Evolutionary conservation across 2,888 invertebrate species (phyloP).

Genomic region (Spatulosminthurus flaviceps): DNA sequence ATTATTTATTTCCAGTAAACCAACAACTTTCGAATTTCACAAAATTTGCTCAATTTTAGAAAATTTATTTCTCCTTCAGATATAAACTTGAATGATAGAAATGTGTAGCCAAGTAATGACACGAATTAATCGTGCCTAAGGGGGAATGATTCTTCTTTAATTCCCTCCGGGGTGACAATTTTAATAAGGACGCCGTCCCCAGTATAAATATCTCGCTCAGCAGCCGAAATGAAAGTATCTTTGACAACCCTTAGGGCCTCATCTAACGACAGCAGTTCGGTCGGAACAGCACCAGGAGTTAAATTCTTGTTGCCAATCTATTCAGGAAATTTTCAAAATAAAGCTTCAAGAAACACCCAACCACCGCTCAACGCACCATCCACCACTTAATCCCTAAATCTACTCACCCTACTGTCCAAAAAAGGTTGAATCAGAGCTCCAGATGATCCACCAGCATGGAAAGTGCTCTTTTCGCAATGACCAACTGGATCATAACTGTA

Average conservation of each 20-base stretch:
- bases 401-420: slow-evolving; percentile 85
- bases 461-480: slow-evolving; percentile 85
- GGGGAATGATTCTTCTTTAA: slow-evolving; percentile 77
- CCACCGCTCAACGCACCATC: no score
- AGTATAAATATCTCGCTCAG: slow-evolving; percentile 97
- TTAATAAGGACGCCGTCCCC: slow-evolving; percentile 90
- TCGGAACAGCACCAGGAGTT: slow-evolving; percentile 72
- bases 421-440: slow-evolving; percentile 91
- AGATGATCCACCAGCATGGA: slow-evolving; percentile 90
- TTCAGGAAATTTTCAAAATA: slow-evolving; percentile 1
- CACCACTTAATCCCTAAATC: no score
- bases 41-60: slow-evolving; percentile 12
- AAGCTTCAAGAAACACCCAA: no score
- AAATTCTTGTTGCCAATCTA: slow-evolving; percentile 88
- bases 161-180: slow-evolving; percentile 87
- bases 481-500: slow-evolving; percentile 98
- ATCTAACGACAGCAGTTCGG: slow-evolving; percentile 76
- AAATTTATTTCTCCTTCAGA: slow-evolving; percentile 7
- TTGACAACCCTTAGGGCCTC: slow-evolving; percentile 86
- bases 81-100: slow-evolving; percentile 25
- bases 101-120: neutral
- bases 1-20: neutral
- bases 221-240: slow-evolving; percentile 97
- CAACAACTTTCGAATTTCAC: neutral
- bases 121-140: slow-evolving; percentile 88